Evolutionary conservation across 2,888 invertebrate species (phyloP).

Genomic region (Phyto melanocephala): DNA sequence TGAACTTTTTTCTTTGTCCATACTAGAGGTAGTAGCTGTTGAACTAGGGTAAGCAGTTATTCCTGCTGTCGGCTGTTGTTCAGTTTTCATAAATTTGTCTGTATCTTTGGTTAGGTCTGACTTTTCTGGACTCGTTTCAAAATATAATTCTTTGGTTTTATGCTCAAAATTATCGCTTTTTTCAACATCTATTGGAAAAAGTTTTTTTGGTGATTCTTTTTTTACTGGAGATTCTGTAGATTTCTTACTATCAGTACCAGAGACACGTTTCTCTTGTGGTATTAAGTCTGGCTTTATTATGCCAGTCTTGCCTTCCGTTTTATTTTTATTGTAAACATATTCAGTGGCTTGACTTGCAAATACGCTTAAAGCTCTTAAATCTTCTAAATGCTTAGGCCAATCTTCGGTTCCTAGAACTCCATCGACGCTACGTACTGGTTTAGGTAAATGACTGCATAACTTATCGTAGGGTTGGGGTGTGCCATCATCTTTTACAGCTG

Average conservation of each 20-base stretch:
- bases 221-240: constrained; percentile 28
- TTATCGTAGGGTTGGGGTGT: constrained; percentile 80
- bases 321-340: constrained; percentile 76
- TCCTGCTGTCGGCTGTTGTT: not conserved
- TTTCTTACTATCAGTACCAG: constrained; percentile 50
- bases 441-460: constrained; percentile 78
- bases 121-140: constrained; percentile 31
- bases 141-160: constrained; percentile 22
- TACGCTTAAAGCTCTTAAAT: constrained; percentile 75
- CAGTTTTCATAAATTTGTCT: constrained; percentile 44
- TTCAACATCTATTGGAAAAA: constrained; percentile 4
- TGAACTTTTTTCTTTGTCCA: not conserved
- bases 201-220: constrained; percentile 14
- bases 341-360: constrained; percentile 78
- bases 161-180: constrained; percentile 26
- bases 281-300: constrained; percentile 75
- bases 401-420: constrained; percentile 71
- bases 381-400: constrained; percentile 77
- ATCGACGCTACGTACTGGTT: constrained; percentile 73
- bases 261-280: constrained; percentile 67
- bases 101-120: constrained; percentile 22
- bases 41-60: not conserved
- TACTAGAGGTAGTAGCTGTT: not conserved
- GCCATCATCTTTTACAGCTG: constrained; percentile 83
- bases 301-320: constrained; percentile 75